Evolutionary conservation across 2,797 vertebrate species (phyloP), one percentile per base, ranked within the genome.

Genomic region (Benthosema pterotum): DNA sequence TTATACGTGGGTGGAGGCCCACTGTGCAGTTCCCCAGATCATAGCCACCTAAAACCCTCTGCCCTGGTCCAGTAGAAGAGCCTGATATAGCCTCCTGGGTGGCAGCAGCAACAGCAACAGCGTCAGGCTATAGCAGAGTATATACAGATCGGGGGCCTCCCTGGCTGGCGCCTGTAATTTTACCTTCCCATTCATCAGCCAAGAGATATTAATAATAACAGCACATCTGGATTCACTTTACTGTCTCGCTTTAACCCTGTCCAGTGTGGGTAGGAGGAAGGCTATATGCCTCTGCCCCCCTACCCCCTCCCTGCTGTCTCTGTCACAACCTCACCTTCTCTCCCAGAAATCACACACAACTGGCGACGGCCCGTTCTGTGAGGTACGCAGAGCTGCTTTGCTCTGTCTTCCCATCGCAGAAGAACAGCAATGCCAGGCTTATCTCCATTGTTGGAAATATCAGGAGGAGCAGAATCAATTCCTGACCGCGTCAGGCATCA

Each of bases 211-310:
- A 96, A 95, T 96, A 95, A 95, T 96, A 95, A 95, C 93, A 92
- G 92, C 92, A 95, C 95, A 96, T 97, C 95, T 96, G 96, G 95
- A 96, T 94, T 94, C 94, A 96, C 94, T 97, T 95, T 94, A 88
- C 94, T 95, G 94, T 96, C 95, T 50, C 75, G 65, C 32, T 38
- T 93, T 94, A 94, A 88, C 85, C 87, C 87, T 77, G 84, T 77
- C 65, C 72, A 11, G 65, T 69, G 74, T 75, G 57, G 58, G 55
- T 47, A 28, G 42, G 14, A 47, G 22, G 14, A 12, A 2, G 58
- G 32, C 32, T 7, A 8, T 11, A 28, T 14, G 15, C 28, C 69
- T 14, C 56, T 42, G 43, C 18, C 22, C 13, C 59, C 49, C 52
- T 11, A 11, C 42, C 7, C 52, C 25, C 25, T 54, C 15, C 46